A percentile compares a stretch with the other conserved stretches of the same genome.
These are phyloP conservation scores for Atethmia centrago DNA, from an alignment of 2,888 invertebrate genomes.

Conservation along the genomic window DNA sequence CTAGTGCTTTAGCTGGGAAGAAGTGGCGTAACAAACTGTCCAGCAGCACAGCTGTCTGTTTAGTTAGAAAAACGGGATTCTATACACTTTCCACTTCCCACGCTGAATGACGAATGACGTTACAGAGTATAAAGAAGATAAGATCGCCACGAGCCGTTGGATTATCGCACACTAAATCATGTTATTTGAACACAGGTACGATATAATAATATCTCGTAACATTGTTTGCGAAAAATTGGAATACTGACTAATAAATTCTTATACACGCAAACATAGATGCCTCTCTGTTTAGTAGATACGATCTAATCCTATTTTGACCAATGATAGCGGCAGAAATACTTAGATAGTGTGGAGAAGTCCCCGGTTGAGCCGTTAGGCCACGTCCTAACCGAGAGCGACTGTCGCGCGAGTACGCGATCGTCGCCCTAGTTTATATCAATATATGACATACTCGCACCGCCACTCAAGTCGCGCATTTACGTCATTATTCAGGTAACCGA, in stretches of 20 bases:
- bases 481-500: not conserved
- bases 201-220: not conserved
- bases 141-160: slow-evolving; percentile 41
- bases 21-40: too few species aligned
- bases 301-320: not conserved
- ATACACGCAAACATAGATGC: too few species aligned
- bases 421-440: not conserved
- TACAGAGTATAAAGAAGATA: slow-evolving; percentile 19
- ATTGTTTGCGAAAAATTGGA: not conserved
- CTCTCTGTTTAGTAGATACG: not conserved
- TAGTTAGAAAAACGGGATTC: too few species aligned
- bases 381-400: not conserved
- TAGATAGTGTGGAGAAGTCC: too few species aligned
- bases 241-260: not conserved
- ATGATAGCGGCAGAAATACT: not conserved
- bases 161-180: slow-evolving; percentile 34
- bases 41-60: too few species aligned
- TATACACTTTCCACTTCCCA: too few species aligned
- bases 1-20: too few species aligned
- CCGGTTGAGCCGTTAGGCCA: not conserved
- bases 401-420: not conserved
- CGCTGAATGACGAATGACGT: slow-evolving; percentile 35
- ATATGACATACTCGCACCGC: not conserved
- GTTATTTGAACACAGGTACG: slow-evolving; percentile 7
- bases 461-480: not conserved